phyloP scores from a whole-genome alignment of 2,888 invertebrate species.

The Drosophila aldrichi region DNA sequence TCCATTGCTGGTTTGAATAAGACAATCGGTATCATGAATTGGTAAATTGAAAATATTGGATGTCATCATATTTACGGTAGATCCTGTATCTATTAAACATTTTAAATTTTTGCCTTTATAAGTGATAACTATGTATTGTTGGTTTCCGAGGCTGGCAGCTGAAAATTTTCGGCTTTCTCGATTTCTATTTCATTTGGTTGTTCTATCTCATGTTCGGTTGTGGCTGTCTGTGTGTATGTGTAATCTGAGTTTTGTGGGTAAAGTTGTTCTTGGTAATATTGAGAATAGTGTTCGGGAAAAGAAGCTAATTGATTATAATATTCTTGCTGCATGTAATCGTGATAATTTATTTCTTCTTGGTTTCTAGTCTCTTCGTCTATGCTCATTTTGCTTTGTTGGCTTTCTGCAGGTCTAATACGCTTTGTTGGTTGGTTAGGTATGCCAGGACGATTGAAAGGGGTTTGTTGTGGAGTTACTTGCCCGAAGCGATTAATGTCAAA shows the following conservation, averaged over 20 bases:
- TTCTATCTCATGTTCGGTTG: neutral
- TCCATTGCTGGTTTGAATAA: constrained; percentile 5
- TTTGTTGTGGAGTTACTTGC: neutral
- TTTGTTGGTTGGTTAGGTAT: neutral
- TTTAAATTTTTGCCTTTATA: constrained; percentile 1
- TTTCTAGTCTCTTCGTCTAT: constrained; percentile 1
- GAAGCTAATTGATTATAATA: neutral
- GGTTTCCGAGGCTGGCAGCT: constrained; percentile 12
- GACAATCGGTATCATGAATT: neutral
- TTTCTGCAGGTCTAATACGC: neutral
- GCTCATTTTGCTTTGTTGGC: neutral
- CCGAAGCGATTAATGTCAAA: constrained; percentile 4
- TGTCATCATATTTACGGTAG: constrained; percentile 6
- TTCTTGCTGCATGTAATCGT: neutral
- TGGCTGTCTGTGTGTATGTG: neutral
- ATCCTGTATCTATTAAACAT: constrained; percentile 9
- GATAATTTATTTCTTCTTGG: neutral
- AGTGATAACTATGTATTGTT: constrained; percentile 1
- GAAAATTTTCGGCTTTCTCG: constrained; percentile 26
- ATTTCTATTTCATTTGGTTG: constrained; percentile 3
- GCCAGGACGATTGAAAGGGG: neutral
- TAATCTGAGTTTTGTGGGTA: neutral
- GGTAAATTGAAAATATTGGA: constrained; percentile 3
- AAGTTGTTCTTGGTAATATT: neutral
- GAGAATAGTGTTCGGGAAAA: neutral